These are phyloP conservation scores for Morphnarchus princeps DNA, from an alignment of 2,113 vertebrate species.

Conservation along the genomic window DNA sequence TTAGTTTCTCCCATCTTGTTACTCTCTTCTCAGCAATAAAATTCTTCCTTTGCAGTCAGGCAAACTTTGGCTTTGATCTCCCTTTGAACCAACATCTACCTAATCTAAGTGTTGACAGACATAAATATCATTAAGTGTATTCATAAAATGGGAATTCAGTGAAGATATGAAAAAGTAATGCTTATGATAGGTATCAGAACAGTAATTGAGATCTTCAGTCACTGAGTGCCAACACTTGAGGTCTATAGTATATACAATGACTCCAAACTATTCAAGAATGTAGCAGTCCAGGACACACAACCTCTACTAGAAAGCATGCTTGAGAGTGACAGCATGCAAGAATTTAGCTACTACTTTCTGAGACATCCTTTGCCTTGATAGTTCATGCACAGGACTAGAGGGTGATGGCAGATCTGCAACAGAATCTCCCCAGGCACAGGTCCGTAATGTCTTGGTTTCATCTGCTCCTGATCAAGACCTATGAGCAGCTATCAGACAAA, in stretches of 20 bases:
- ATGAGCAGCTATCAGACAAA: neutral
- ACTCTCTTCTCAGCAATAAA: neutral
- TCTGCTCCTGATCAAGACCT: neutral
- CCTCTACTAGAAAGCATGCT: neutral
- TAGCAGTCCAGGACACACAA: neutral
- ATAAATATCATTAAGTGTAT: neutral
- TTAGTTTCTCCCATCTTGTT: neutral
- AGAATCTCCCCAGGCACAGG: neutral
- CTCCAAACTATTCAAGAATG: neutral
- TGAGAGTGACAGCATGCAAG: neutral
- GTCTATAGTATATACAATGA: neutral
- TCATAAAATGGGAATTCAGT: neutral
- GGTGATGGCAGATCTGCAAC: neutral
- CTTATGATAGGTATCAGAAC: neutral
- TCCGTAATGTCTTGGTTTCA: neutral
- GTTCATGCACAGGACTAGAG: neutral
- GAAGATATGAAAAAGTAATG: neutral
- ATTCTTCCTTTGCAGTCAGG: neutral
- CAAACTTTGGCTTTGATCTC: neutral
- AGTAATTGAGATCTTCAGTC: neutral
- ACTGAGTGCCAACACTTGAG: rapidly evolving
- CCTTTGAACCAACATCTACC: neutral
- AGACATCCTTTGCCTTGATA: neutral
- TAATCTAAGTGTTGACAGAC: neutral
- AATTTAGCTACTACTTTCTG: neutral